These are phyloP conservation scores for Dilophus febrilis DNA, from an alignment of 2,888 invertebrate species.

Conservation along the genomic window DNA sequence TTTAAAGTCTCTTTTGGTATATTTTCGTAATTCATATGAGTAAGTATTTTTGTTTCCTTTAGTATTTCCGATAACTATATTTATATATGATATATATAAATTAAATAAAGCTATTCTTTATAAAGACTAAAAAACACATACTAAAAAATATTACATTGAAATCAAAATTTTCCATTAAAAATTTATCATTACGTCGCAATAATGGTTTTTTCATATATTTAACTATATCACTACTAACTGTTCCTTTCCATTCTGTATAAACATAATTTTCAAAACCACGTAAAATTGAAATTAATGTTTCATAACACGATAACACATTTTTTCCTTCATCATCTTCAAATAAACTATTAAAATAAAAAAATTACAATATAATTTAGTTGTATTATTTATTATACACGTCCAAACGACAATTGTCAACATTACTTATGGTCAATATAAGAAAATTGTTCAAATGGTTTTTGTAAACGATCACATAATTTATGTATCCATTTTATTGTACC, in stretches of 20 bases:
- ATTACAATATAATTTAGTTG: not conserved
- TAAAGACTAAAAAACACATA: too few species aligned
- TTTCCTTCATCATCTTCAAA: not conserved
- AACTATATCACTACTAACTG: not conserved
- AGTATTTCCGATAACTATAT: conserved; percentile 39
- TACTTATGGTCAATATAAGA: conserved; percentile 14
- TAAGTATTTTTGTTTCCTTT: conserved; percentile 61
- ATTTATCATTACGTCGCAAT: not conserved
- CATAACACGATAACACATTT: not conserved
- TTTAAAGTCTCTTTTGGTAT: conserved; percentile 35
- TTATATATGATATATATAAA: too few species aligned
- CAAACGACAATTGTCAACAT: too few species aligned
- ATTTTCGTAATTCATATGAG: conserved; percentile 41
- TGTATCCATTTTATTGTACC: conserved; percentile 31
- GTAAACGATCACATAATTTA: conserved; percentile 19
- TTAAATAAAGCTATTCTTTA: too few species aligned
- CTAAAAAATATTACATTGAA: not conserved
- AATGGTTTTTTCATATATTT: not conserved
- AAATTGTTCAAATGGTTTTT: conserved; percentile 13
- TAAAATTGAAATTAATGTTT: not conserved
- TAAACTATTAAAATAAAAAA: not conserved
- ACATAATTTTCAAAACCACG: not conserved
- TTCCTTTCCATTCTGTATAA: not conserved
- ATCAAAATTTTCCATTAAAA: not conserved
- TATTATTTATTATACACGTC: too few species aligned